Base-by-base conservation (phyloP, 30 jellyfish, hydroid and myxozoan species). In the Nemopilema nomurai region DNA sequence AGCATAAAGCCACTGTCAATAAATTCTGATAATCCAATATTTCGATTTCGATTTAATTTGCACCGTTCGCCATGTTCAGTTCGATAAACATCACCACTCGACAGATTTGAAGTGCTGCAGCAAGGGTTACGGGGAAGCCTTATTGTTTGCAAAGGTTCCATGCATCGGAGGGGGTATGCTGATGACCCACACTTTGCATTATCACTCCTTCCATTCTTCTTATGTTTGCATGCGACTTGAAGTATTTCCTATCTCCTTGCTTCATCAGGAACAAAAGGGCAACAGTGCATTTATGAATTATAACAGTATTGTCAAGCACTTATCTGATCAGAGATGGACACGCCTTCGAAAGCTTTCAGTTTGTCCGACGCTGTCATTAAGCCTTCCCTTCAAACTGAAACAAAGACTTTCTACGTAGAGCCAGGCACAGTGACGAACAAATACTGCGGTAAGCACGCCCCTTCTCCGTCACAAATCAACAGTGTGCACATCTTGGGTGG, bases 21-120 rank as follows among this genome's bases (percentile, higher is more conserved):
- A 16, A 62, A 22, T 51, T 77, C 77, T 57, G 77, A 77, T 77
- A 62, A 77, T 53, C 87, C 78, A 77, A 77, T 77, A 77, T 49
- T 9, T 1, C 0, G 32, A 28, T 62, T 77, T 28, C 30, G 50
- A 26, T 53, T 49, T 41, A 77, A 62, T 57, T 77, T 77, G 62
- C 16, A 77, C 76, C 67, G 19, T 62, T 53, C 23, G 18, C 63
- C 77, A 77, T 57, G 50, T 73, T 16, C 20, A 7, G 0, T 17
- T 50, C 64, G 83, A 73, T 73, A 73, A 73, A 1, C 29, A 31
- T 33, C 32, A 73, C 18, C 23, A 20, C 6, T 73, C 28, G 51
- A 30, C 41, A 73, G 16, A 31, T 49, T 73, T 30, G 70, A 31
- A 29, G 70, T 67, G 7, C 20, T 31, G 20, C 16, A 23, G 80